Conservation (phyloP, 2,888 invertebrate species). For the Andrena trimmerana region DNA sequence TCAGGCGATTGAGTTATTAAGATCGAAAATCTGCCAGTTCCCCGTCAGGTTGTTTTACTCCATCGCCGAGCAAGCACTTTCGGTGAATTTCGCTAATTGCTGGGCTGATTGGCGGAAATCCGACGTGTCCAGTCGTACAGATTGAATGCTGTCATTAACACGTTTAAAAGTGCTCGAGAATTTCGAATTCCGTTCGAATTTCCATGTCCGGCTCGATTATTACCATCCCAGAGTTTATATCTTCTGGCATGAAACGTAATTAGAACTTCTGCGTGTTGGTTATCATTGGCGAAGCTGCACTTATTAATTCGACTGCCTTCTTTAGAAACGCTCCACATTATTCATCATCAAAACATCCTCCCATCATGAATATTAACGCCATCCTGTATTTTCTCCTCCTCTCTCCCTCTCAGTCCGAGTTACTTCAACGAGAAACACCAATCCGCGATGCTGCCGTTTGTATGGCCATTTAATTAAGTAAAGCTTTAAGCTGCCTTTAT, state of each 20-base stretch:
- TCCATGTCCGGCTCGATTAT: constrained; percentile 12
- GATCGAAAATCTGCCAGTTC: constrained; percentile 30
- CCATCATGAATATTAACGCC: constrained; percentile 33
- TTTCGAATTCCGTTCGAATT: constrained; percentile 41
- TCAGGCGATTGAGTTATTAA: constrained; percentile 27
- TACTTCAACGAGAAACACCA: constrained; percentile 34
- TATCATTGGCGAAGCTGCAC: neutral
- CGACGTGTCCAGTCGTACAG: constrained; percentile 71
- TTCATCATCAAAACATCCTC: constrained; percentile 33
- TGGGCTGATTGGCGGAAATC: constrained; percentile 79
- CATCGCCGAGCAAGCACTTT: constrained; percentile 74
- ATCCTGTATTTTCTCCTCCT: neutral
- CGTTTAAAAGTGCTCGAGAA: constrained; percentile 76
- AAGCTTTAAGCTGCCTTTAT: constrained; percentile 37
- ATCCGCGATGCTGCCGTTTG: constrained; percentile 48
- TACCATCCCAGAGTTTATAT: neutral
- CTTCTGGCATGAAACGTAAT: neutral
- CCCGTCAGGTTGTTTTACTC: constrained; percentile 66
- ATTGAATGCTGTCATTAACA: constrained; percentile 79
- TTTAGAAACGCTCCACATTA: constrained; percentile 12
- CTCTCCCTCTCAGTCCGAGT: neutral
- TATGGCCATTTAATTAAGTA: constrained; percentile 58
- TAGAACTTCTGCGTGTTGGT: constrained; percentile 17
- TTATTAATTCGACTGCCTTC: constrained; percentile 38
- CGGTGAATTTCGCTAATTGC: constrained; percentile 82